Percentiles rank a stretch among this genome's conserved stretches.
phyloP scores from a whole-genome alignment of 2,888 invertebrate genomes.

The Linnaemya tessellans region DNA sequence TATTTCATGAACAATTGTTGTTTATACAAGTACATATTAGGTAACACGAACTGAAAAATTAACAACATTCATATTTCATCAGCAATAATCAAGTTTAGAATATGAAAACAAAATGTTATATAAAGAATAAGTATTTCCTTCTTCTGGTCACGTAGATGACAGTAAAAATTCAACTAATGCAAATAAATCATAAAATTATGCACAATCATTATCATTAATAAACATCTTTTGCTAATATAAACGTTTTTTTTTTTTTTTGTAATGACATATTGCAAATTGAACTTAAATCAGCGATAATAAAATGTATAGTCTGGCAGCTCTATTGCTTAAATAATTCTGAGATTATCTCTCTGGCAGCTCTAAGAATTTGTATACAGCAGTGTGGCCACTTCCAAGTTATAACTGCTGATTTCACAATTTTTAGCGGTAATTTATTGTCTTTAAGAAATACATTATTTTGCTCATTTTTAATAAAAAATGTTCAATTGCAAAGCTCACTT shows the following conservation, averaged over 20 bases:
- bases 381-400: not conserved
- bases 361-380: not conserved
- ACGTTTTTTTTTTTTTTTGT: not conserved
- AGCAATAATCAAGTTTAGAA: not conserved
- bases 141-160: slow-evolving; percentile 4
- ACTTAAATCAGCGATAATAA: not conserved
- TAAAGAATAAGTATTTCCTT: not conserved
- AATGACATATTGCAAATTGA: not conserved
- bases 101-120: not conserved
- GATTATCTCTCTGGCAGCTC: too few relatives aligned
- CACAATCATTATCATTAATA: not conserved
- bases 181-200: not conserved
- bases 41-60: not conserved
- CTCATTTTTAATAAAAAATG: too few relatives aligned
- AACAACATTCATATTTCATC: not conserved
- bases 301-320: not conserved
- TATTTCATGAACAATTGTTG: slow-evolving; percentile 1
- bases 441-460: too few relatives aligned
- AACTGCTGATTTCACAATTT: too few relatives aligned
- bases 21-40: not conserved
- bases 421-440: too few relatives aligned
- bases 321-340: too few relatives aligned
- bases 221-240: not conserved
- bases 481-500: too few relatives aligned
- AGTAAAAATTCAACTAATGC: not conserved